Evolutionary conservation across 1,140 invertebrate genomes (phyloP).

Genomic region (Chelonus insularis): DNA sequence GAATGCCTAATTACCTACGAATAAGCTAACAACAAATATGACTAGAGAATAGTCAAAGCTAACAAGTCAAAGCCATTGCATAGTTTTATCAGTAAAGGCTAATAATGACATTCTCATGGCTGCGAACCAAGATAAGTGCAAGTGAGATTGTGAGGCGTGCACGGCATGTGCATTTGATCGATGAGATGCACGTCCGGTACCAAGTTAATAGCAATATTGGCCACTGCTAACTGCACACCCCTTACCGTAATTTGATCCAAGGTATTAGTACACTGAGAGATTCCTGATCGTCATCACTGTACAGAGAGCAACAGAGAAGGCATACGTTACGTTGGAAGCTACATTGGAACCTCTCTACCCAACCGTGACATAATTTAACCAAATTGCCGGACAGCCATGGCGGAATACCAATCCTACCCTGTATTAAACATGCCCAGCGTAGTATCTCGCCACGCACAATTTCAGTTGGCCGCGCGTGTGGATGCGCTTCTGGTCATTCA

Average conservation of each 20-base stretch:
- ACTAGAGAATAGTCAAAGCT: background rate
- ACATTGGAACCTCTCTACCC: background rate
- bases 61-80: background rate
- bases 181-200: conserved; percentile 20
- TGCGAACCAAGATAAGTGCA: conserved; percentile 13
- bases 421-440: conserved; percentile 25
- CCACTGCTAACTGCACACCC: conserved; percentile 27
- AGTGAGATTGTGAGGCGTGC: conserved; percentile 16
- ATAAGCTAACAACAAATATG: background rate
- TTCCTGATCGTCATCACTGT: conserved; percentile 15
- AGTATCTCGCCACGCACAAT: conserved; percentile 27
- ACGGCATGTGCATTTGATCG: conserved; percentile 22
- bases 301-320: background rate
- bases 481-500: background rate
- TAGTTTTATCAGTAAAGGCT: too few species aligned
- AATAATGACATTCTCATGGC: too few species aligned
- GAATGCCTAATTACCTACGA: background rate
- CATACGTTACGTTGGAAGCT: background rate
- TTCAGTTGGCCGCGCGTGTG: conserved; percentile 18
- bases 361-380: conserved; percentile 43
- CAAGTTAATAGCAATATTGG: conserved; percentile 28
- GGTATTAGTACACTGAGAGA: conserved; percentile 17
- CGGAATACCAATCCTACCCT: conserved; percentile 22
- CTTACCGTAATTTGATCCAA: conserved; percentile 27
- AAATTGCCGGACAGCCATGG: conserved; percentile 37